Percentiles rank a stretch among this genome's conserved stretches.
Evolutionary conservation across 1,140 invertebrate genomes (phyloP).

Genomic region (Pinna nobilis): DNA sequence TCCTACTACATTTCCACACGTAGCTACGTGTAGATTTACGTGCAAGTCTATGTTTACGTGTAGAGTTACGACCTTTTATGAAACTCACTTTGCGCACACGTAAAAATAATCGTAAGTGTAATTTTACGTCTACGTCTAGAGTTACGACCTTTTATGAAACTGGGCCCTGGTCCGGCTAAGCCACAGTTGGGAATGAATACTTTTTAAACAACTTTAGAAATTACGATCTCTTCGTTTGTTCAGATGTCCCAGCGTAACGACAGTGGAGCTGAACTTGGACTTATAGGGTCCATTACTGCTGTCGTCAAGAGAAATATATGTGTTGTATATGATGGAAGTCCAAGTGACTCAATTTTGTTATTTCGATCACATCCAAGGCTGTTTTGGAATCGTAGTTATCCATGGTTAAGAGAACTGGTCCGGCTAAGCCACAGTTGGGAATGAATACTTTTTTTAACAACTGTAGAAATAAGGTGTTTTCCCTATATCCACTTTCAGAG

Average conservation of each 20-base stretch:
- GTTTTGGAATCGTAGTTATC: constrained; percentile 30
- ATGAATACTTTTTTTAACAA: constrained; percentile 21
- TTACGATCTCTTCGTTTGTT: constrained; percentile 12
- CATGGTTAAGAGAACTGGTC: constrained; percentile 12
- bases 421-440: background rate
- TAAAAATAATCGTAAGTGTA: no score
- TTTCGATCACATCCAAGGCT: background rate
- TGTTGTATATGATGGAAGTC: constrained; percentile 8
- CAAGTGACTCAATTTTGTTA: constrained; percentile 1
- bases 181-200: constrained; percentile 10
- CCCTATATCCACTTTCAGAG: constrained; percentile 18
- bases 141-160: no score
- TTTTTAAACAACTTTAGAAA: constrained; percentile 16
- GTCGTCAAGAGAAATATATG: constrained; percentile 14
- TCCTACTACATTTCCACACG: no score
- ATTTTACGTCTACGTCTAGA: no score
- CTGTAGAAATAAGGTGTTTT: background rate
- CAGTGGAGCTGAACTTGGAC: background rate
- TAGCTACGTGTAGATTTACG: no score
- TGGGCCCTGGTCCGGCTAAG: constrained; percentile 1
- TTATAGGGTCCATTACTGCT: constrained; percentile 13
- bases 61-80: no score
- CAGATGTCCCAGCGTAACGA: background rate
- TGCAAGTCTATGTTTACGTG: no score
- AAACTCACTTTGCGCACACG: no score